Evolutionary conservation across 37 sponge, comb jelly and placozoan species (phyloP).

Genomic region (Lycopodina hypogea): DNA sequence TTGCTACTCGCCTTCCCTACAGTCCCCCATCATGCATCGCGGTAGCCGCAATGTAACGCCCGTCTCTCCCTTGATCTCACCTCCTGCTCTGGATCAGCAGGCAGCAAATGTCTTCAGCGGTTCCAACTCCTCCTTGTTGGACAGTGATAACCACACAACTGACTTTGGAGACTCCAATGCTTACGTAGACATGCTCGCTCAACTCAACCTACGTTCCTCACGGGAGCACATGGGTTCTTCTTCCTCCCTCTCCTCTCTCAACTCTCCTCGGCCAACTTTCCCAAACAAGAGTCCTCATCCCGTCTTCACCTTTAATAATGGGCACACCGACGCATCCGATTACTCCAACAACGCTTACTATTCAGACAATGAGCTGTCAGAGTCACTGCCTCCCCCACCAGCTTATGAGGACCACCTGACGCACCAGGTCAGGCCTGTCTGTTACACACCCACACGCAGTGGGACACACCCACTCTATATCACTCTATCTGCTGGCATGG

Average conservation of each 20-base stretch:
- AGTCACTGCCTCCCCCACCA: conserved; percentile 38
- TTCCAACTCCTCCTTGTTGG: conserved; percentile 52
- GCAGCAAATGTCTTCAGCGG: conserved; percentile 38
- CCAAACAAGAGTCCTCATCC: conserved; percentile 40
- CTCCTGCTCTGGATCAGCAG: conserved; percentile 42
- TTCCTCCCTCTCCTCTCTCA: conserved; percentile 81
- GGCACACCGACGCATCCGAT: conserved; percentile 49
- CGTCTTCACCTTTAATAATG: conserved; percentile 34
- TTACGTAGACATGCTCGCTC: conserved; percentile 44
- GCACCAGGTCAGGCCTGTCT: conserved; percentile 20
- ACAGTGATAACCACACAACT: conserved; percentile 13
- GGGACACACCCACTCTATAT: conserved; percentile 63
- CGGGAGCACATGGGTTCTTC: conserved; percentile 65
- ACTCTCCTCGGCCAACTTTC: conserved; percentile 56
- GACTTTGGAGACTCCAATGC: conserved; percentile 39
- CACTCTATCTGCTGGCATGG: conserved; percentile 36
- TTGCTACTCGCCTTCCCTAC: conserved; percentile 56
- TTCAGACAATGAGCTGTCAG: conserved; percentile 38
- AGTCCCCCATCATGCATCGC: conserved; percentile 55
- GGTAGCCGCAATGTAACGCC: conserved; percentile 56
- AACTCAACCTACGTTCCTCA: conserved; percentile 39
- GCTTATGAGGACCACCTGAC: conserved; percentile 16
- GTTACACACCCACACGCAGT: conserved; percentile 50
- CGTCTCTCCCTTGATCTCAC: conserved; percentile 70
- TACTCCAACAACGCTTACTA: conserved; percentile 50